phyloP scores from a whole-genome alignment of 2,797 vertebrate species.

The Manis javanica region DNA sequence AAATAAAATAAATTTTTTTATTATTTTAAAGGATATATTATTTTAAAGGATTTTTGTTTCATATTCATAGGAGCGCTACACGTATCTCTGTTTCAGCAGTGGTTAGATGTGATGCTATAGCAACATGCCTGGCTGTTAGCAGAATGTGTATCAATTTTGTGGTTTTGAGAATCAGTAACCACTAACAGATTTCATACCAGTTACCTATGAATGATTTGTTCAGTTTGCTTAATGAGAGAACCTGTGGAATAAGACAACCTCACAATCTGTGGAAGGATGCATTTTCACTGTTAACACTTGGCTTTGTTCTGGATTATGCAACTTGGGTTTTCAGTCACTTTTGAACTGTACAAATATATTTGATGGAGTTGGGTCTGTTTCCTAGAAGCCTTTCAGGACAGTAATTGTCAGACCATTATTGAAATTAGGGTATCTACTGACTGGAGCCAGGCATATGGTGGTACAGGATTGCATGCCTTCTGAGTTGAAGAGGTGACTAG shows the following conservation, averaged over 20 bases:
- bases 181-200: slow-evolving; percentile 67
- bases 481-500: slow-evolving; percentile 18
- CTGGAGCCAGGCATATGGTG: background rate
- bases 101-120: slow-evolving; percentile 42
- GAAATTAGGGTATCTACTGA: slow-evolving; percentile 51
- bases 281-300: slow-evolving; percentile 48
- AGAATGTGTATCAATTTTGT: slow-evolving; percentile 63
- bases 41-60: slow-evolving; percentile 46
- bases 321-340: slow-evolving; percentile 44
- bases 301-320: slow-evolving; percentile 63
- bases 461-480: background rate
- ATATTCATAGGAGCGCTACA: background rate
- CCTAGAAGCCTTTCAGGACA: slow-evolving; percentile 58
- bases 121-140: slow-evolving; percentile 37
- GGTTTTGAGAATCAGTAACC: slow-evolving; percentile 74
- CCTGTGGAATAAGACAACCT: slow-evolving; percentile 19
- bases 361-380: slow-evolving; percentile 67
- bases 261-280: background rate
- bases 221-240: slow-evolving; percentile 74
- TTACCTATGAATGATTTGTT: slow-evolving; percentile 67
- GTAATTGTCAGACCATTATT: slow-evolving; percentile 52
- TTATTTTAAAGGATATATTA: too few species aligned
- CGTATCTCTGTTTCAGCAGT: slow-evolving; percentile 11
- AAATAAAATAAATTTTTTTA: too few species aligned
- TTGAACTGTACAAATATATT: slow-evolving; percentile 59